Conservation (phyloP, 2,113 vertebrate genomes). For the Salvelinus alpinus region DNA sequence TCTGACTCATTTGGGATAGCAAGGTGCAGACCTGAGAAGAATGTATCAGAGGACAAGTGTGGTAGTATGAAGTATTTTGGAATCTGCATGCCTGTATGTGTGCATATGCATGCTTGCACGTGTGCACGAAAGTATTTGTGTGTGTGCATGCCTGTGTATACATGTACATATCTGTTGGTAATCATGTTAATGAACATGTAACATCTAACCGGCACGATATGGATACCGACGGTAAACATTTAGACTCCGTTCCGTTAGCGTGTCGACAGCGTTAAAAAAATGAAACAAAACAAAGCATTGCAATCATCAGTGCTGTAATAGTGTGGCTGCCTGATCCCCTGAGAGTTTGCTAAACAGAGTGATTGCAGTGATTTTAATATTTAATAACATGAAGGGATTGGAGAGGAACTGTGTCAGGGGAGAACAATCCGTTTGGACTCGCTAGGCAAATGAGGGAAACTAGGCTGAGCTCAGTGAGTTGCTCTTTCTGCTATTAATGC, state of each 20-base stretch:
- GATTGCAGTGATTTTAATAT: conserved; percentile 74
- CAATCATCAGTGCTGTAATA: conserved; percentile 67
- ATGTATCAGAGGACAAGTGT: no score
- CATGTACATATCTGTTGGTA: not conserved
- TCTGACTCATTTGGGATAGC: no score
- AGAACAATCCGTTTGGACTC: conserved; percentile 69
- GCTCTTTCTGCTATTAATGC: conserved; percentile 66
- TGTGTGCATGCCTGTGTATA: not conserved
- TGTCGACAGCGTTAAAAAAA: conserved; percentile 37
- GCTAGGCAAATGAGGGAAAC: conserved; percentile 65
- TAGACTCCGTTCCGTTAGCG: conserved; percentile 47
- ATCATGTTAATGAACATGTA: conserved; percentile 5
- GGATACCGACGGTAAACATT: conserved; percentile 27
- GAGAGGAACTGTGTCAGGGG: conserved; percentile 60
- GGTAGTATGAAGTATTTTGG: not conserved
- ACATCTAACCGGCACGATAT: conserved; percentile 6
- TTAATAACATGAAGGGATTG: conserved; percentile 72
- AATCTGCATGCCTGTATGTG: conserved; percentile 14
- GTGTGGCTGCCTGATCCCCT: conserved; percentile 54
- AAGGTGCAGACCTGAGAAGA: no score
- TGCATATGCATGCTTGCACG: not conserved
- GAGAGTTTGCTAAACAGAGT: conserved; percentile 71
- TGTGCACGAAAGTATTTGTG: not conserved
- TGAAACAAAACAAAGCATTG: conserved; percentile 65
- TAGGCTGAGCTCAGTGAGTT: conserved; percentile 62